phyloP scores from a whole-genome alignment of 2,113 vertebrate species.

The Nyctereutes procyonoides region DNA sequence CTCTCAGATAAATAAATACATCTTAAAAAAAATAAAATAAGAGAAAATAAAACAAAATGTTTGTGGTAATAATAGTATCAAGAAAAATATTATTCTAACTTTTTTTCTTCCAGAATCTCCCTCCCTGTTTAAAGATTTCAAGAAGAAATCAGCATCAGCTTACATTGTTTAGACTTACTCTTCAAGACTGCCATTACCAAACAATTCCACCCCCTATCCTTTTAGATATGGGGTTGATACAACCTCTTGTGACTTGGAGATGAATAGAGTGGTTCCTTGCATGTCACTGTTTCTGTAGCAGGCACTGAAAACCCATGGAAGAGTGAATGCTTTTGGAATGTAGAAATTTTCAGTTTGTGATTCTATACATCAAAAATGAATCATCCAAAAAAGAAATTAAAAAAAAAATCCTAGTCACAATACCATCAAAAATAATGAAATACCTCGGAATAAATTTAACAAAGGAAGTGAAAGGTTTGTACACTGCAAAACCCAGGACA shows the following conservation, averaged over 20 bases:
- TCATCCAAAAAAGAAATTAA: not conserved
- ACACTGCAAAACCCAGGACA: not conserved
- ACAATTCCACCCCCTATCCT: constrained; percentile 51
- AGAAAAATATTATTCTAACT: constrained; percentile 20
- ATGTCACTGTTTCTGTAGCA: not conserved
- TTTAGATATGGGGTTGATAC: not conserved
- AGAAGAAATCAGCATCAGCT: not conserved
- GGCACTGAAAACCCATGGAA: not conserved
- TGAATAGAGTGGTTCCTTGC: not conserved
- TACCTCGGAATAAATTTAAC: not conserved
- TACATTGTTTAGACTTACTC: constrained; percentile 41
- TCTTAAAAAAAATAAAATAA: not conserved
- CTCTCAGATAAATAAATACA: not conserved
- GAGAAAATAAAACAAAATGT: not conserved
- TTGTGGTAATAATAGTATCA: not conserved
- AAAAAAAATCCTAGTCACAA: not conserved
- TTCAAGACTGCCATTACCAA: constrained; percentile 66
- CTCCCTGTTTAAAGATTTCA: constrained; percentile 66
- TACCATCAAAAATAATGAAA: not conserved
- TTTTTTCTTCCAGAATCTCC: constrained; percentile 71
- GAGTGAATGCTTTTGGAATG: not conserved
- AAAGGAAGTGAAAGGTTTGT: not conserved
- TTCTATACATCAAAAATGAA: not conserved
- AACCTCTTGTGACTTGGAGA: not conserved
- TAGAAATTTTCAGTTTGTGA: not conserved